These are phyloP conservation scores for Rhyacophila evoluta DNA, from an alignment of 2,888 invertebrate genomes.

Conservation along the genomic window DNA sequence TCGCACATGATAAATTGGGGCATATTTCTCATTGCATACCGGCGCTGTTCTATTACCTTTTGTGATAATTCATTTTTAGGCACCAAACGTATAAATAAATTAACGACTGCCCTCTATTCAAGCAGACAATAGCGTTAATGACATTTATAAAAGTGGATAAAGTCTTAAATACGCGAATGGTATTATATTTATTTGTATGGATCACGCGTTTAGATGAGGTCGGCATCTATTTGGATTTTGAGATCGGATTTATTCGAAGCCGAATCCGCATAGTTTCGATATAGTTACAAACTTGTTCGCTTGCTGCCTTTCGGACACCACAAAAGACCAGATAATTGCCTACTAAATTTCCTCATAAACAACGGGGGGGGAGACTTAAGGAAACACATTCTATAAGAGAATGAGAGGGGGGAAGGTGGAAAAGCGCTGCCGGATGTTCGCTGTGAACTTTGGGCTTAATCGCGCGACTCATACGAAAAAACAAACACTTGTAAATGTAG, in stretches of 20 bases:
- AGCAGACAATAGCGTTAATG: too few relatives aligned
- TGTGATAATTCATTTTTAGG: background rate
- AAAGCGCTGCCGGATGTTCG: slow-evolving; percentile 3
- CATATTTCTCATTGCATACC: too few relatives aligned
- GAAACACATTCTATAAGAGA: background rate
- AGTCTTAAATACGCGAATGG: too few relatives aligned
- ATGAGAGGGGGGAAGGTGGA: background rate
- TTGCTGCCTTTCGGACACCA: slow-evolving; percentile 25
- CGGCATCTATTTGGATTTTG: background rate
- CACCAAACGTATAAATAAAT: too few relatives aligned
- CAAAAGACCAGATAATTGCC: slow-evolving; percentile 48
- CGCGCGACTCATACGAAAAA: background rate
- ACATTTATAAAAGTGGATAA: too few relatives aligned
- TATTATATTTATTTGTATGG: too few relatives aligned
- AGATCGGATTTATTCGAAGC: slow-evolving; percentile 2
- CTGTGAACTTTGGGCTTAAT: background rate
- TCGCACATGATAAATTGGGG: too few relatives aligned
- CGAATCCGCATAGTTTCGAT: background rate
- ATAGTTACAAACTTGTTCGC: background rate
- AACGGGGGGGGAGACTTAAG: background rate
- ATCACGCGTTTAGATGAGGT: background rate
- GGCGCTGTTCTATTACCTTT: background rate
- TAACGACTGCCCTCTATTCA: too few relatives aligned
- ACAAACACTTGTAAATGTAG: slow-evolving; percentile 1
- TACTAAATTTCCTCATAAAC: slow-evolving; percentile 45